phyloP scores from a whole-genome alignment of 2,888 invertebrate species.

The Hypomecis punctinalis region DNA sequence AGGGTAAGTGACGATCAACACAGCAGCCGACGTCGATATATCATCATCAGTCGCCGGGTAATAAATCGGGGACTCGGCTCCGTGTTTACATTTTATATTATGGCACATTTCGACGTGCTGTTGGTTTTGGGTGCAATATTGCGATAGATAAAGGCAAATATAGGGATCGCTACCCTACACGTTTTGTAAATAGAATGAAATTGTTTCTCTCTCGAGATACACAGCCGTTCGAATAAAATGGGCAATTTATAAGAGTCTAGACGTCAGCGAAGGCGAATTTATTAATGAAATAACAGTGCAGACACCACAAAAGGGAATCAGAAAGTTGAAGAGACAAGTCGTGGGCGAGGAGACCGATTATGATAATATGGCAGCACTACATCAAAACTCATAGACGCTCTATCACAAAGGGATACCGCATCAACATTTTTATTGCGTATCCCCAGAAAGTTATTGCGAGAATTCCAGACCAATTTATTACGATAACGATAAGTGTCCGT shows the following conservation, averaged over 20 bases:
- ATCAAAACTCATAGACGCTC: constrained; percentile 49
- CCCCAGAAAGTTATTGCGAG: constrained; percentile 70
- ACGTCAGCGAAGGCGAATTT: constrained; percentile 5
- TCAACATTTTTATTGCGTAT: constrained; percentile 72
- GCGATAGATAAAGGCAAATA: constrained; percentile 35
- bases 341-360: constrained; percentile 40
- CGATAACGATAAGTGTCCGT: constrained; percentile 81
- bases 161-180: constrained; percentile 22
- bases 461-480: constrained; percentile 82
- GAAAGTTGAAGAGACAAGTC: constrained; percentile 28
- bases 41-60: constrained; percentile 81
- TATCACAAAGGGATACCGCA: constrained; percentile 54
- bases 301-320: constrained; percentile 26
- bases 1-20: constrained; percentile 83
- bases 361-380: constrained; percentile 42
- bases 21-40: constrained; percentile 81
- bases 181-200: constrained; percentile 26
- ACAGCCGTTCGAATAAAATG: constrained; percentile 10
- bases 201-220: constrained; percentile 11
- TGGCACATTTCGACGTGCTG: constrained; percentile 53
- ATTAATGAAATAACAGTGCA: constrained; percentile 29
- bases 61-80: constrained; percentile 74
- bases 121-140: constrained; percentile 46
- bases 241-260: constrained; percentile 19
- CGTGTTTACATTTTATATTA: constrained; percentile 70